Evolutionary conservation across 64 coral and sea anemone species (phyloP).

Genomic region (Orbicella faveolata): DNA sequence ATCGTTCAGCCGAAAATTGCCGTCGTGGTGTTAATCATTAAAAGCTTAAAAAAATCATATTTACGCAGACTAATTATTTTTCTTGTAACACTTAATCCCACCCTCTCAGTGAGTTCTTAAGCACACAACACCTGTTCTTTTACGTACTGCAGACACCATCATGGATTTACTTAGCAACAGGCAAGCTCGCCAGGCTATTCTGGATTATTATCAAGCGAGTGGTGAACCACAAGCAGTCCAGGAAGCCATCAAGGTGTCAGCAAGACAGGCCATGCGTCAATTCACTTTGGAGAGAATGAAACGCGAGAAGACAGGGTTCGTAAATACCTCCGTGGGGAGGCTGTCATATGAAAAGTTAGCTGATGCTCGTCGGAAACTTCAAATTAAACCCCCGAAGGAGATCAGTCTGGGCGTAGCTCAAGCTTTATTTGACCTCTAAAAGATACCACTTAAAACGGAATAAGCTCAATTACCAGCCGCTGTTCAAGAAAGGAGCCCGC

Average conservation of each 20-base stretch:
- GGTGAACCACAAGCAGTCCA: slow-evolving; percentile 77
- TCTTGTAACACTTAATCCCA: too few species aligned
- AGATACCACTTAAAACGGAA: too few species aligned
- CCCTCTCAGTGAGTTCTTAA: not conserved
- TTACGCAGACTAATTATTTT: too few species aligned
- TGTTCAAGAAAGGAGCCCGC: too few species aligned
- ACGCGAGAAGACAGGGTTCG: not conserved
- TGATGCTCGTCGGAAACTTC: too few species aligned
- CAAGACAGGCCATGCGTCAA: not conserved
- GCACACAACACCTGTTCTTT: not conserved
- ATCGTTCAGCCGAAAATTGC: too few species aligned
- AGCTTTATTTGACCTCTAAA: too few species aligned
- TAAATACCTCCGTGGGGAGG: too few species aligned
- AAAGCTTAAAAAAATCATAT: not conserved
- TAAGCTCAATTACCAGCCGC: too few species aligned
- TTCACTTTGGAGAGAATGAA: not conserved
- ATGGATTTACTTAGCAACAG: slow-evolving; percentile 67
- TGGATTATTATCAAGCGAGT: slow-evolving; percentile 69
- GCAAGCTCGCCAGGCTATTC: slow-evolving; percentile 61
- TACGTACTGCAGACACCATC: slow-evolving; percentile 38
- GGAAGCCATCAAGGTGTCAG: slow-evolving; percentile 64
- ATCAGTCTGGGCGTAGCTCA: too few species aligned
- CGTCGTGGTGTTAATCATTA: not conserved
- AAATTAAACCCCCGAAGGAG: too few species aligned
- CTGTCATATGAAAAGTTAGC: too few species aligned